Base-by-base conservation (phyloP, 2,113 vertebrate species). In the Microcebus jonahi region DNA sequence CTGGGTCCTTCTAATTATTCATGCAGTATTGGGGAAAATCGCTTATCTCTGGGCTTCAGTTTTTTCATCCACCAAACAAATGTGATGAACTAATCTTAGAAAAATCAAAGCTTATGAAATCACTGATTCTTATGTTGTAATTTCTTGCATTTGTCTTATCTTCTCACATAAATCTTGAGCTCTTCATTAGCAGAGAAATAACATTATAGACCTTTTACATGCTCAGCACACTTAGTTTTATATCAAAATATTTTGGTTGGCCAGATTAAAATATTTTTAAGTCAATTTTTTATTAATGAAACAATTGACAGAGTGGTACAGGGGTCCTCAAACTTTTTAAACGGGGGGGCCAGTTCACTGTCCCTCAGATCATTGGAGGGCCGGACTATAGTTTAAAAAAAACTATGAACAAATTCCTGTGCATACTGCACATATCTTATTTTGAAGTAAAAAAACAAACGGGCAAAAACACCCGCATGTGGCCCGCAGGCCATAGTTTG, bases 171-270 rank as follows among this genome's bases (percentile, higher is more conserved):
- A 95, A 94, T 70, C 53, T 39, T 86, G 70, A 88, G 71, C 31
- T 90, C 48, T 87, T 94, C 27, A 45, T 48, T 14, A 65, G 8
- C 36, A 94, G 48, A 94, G 48, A 96, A 83, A 79, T 87, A 71
- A 76, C 36, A 81, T 9, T 42, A 84, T 9, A 31, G 29, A 53
- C 34, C 55, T 94, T 45, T 73, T 77, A 20, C 63, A 15, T 70
- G 59, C 59, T 79, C 29, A 45, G 18, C 2, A 73, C 10, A 6
- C 36, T 53, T 71, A 45, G 10, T n/a, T 92, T 68, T 57, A 59
- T 21, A 59, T 23, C 77, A 68, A 36, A 80, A 89, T 84, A 83
- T 67, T 94, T 91, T 57, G 29, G 15, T 39, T 86, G n/a, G 11
- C n/a, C n/a, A 92, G 15, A 86, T 70, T 93, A 45, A 94, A 92